Evolutionary conservation across 1,140 invertebrate species (phyloP).

Genomic region (Nymphalis io): DNA sequence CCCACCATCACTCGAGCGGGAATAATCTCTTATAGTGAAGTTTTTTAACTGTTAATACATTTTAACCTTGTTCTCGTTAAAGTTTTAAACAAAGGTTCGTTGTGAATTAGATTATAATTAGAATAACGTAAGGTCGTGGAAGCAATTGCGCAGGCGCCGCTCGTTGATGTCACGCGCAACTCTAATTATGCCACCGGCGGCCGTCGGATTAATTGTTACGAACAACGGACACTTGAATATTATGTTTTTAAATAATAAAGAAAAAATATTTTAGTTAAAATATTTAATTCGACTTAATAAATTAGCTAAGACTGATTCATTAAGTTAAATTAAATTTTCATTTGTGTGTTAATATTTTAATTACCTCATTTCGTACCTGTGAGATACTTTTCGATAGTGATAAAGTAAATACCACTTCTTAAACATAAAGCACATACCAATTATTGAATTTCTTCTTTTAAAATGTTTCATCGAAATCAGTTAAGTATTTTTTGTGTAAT

Average conservation of each 20-base stretch:
- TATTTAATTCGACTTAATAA: no score
- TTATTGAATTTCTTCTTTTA: no score
- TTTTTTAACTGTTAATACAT: not conserved
- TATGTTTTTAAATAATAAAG: not conserved
- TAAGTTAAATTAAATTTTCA: no score
- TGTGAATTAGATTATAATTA: conserved; percentile 30
- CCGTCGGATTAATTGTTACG: conserved; percentile 54
- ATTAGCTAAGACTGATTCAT: no score
- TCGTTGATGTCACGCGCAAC: conserved; percentile 48
- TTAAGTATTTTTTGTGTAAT: no score
- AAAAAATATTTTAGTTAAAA: not conserved
- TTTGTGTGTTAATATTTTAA: no score
- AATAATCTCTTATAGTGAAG: not conserved
- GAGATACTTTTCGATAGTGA: no score
- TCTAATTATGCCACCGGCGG: conserved; percentile 53
- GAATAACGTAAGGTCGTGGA: conserved; percentile 23
- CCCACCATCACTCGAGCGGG: not conserved
- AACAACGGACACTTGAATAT: conserved; percentile 32
- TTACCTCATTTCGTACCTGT: no score
- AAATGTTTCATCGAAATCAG: no score
- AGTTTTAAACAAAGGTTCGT: conserved; percentile 11
- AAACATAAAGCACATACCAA: no score
- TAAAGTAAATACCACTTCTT: no score
- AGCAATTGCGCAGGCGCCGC: conserved; percentile 56
- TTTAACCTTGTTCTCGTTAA: conserved; percentile 8